Base-by-base conservation (phyloP, 2,113 vertebrate genomes). In the Myodes glareolus region DNA sequence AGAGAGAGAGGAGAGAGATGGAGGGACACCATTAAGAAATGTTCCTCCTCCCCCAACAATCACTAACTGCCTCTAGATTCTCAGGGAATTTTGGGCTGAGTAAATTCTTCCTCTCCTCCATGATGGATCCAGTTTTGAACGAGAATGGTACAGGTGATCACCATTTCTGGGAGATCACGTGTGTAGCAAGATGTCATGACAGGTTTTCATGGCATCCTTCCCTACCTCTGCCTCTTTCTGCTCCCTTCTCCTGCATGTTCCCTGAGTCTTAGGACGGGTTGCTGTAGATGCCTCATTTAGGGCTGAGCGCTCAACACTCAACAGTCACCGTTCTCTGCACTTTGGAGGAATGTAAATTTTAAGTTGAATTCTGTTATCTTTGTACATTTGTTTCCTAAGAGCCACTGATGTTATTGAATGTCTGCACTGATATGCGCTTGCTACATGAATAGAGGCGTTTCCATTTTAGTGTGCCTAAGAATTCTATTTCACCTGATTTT, bases 281-380 rank as follows among this genome's bases (percentile, higher is more conserved):
- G 63, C 27, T 65, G 29, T 31, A 65, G 82, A 45, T 19, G 42
- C n/a, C 29, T 31, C 42, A 87, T 50, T 13, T 68, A 47, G 17
- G 63, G 63, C 10, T 68, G 10, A 68, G 4, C 2, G 11, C 16
- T 67, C 31, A 19, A 23, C 9, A 33, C 29, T 67, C 31, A 31
- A 23, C 9, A 33, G 42, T 2, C 10, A 78, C 47, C 33, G 6
- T 52, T 33, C 76, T 50, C 7, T 52, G 76, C 13, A 50, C 42
- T 25, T 87, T 47, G 63, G 36, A 90, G 27, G 16, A 75, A 89
- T 8, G 5, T 33, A 50, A 75, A 75, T 94, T 92, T 90, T 3
- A 88, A 89, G 77, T 88, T 90, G 82, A 90, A 90, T 27, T 25
- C 0, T 76, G 31, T 87, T 97, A 97, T 88, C 33, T 95, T 92